Base-by-base conservation (phyloP, 1,140 invertebrate genomes). In the Dendrolimus kikuchii region DNA sequence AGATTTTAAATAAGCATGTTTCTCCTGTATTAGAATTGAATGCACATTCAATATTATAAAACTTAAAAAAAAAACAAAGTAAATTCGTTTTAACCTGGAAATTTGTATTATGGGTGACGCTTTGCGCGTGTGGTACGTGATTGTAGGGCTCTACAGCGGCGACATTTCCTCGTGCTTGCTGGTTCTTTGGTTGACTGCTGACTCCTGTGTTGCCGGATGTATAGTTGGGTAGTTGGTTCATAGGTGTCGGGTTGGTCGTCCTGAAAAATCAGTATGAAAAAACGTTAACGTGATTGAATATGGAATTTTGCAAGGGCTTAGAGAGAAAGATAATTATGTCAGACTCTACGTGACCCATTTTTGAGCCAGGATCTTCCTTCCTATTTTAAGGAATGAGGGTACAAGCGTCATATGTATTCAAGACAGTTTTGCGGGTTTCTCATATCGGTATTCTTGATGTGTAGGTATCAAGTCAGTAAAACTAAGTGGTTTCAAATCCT, bases 71-170 rank as follows among this genome's bases (percentile, higher is more conserved):
- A 40, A 23, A 23, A 3, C 23, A 23, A 23, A 23, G 23, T 23
- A 23, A 23, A 23, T 23, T 23, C 23, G 5, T 54, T 49, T n/a
- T 67, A 71, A 87, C 86, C 77, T 88, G 86, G 59, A 86, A 83
- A 55, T 88, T 87, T 38, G 74, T 74, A 53, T 81, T 84, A 69
- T 88, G 83, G 56, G 78, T 89, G 62, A 91, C 88, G 56, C 90
- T 90, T 58, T 89, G 90, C 53, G 90, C 90, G 59, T 92, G 92
- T 6, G 94, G 94, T 64, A 94, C 92, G 68, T 95, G 94, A 65
- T 95, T 95, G 69, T 96, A 96, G 0, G 96, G 96, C 71, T 97
- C 96, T 3, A 97, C 94, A 5, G 95, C 95, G 2, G 95, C 95
- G 49, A 97, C 92, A 75, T 95, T 95, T 23, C 92, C 92, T 66